Evolutionary conservation across 1,140 invertebrate genomes (phyloP).

Genomic region (Steinernema khuongi): DNA sequence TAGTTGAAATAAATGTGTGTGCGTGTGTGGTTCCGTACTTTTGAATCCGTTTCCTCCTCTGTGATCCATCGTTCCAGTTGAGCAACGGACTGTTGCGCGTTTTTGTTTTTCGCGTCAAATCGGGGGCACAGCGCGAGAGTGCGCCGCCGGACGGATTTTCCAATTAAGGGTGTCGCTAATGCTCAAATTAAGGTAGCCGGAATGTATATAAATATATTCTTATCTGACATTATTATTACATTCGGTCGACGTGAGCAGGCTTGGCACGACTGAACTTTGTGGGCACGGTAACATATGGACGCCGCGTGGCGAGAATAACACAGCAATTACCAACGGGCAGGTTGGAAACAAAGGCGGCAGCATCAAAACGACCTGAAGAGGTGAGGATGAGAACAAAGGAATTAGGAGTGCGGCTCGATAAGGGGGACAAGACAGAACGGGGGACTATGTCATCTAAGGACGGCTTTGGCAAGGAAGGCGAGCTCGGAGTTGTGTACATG

Average conservation of each 20-base stretch:
- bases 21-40: too few relatives aligned
- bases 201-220: background rate
- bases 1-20: too few relatives aligned
- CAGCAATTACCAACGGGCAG: background rate
- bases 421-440: background rate
- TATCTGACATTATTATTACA: background rate
- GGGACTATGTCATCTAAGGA: background rate
- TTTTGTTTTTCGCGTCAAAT: background rate
- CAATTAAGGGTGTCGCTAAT: background rate
- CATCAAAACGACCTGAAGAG: background rate
- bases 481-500: background rate
- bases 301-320: background rate
- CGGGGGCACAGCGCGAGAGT: background rate
- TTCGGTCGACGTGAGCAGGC: background rate
- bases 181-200: background rate
- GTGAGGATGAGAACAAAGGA: slow-evolving; percentile 4
- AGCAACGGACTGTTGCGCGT: background rate
- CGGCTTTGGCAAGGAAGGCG: background rate
- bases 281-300: background rate
- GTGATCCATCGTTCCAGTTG: background rate
- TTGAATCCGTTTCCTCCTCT: background rate
- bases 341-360: background rate
- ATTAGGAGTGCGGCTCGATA: background rate
- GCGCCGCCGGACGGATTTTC: background rate
- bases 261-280: background rate